Base-by-base conservation (phyloP, 2,888 invertebrate species). In the Myopa tessellatipennis region DNA sequence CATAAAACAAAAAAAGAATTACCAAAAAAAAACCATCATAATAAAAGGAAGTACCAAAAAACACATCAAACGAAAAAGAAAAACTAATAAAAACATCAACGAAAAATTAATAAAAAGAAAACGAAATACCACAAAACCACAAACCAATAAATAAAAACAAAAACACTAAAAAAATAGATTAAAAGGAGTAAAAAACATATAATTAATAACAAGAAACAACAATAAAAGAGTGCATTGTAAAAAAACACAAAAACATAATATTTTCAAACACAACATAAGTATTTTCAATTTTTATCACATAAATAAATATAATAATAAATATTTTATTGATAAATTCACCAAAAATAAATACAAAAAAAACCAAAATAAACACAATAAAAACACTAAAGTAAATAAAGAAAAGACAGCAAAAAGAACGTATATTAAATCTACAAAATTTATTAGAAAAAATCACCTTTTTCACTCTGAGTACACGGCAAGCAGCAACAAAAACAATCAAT, bases 271-370 rank as follows among this genome's bases (percentile, higher is more conserved):
- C 8, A 52, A 52, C 14, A 52, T 12, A 52, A 26, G 14, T 52
- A 52, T 12, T 12, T 12, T 52, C 8, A 52, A 52, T 12, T 52
- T 12, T 12, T 12, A 52, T 52, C 8, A 52, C 8, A 52, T 52
- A 52, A 52, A 52, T 12, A 12, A 52, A 52, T 12, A 52, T 52
- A 52, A 52, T 50, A 71, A 50, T 26, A 71, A 50, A 71, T 50
- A 71, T 50, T 26, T 26, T 50, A 5, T 52, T 40, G 45, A 18
- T 18, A 45, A 70, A 45, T 45, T 40, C 45, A 71, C 6, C 50
- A 71, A 50, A 71, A 71, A 26, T 50, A 50, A 50, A 71, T 71
- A 71, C 45, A 50, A 71, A 50, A 50, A 50, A 71, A 10, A 71
- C 45, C 16, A 58, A 36, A 36, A 73, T 34, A 73, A 36, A 60